Conservation (phyloP, 2,113 vertebrate genomes). For the Microcebus ravelobensis region DNA sequence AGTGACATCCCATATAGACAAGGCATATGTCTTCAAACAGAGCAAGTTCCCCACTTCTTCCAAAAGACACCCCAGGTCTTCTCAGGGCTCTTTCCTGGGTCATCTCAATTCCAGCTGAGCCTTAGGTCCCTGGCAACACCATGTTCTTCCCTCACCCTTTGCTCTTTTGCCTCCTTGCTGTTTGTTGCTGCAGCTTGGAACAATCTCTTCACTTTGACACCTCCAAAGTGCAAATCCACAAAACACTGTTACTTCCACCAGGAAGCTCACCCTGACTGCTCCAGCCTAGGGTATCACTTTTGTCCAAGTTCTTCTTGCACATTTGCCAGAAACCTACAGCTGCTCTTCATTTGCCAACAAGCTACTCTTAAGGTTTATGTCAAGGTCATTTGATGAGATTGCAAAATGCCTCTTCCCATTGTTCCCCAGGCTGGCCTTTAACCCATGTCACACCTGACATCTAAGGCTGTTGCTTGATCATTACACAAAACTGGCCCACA, state of each 20-base stretch:
- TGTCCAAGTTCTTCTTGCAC: background rate
- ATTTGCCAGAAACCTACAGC: background rate
- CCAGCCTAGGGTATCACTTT: background rate
- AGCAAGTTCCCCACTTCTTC: background rate
- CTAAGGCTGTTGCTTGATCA: background rate
- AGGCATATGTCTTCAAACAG: background rate
- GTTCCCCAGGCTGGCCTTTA: background rate
- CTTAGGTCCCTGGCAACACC: background rate
- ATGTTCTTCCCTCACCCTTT: background rate
- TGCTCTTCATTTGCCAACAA: background rate
- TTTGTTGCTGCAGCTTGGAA: background rate
- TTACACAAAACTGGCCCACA: no score
- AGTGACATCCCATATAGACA: background rate
- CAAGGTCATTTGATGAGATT: background rate
- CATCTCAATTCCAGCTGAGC: background rate
- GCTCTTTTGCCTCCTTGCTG: background rate
- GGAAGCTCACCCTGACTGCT: background rate
- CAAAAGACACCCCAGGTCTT: background rate
- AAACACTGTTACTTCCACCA: background rate
- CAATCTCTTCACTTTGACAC: background rate
- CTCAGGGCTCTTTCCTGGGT: background rate
- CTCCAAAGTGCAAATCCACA: background rate
- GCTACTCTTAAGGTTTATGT: background rate
- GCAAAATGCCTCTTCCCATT: background rate
- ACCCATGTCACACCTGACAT: background rate